Evolutionary conservation across 1,140 invertebrate genomes (phyloP), one percentile per base, ranked within the genome.

Genomic region (Drosophila watanabei): DNA sequence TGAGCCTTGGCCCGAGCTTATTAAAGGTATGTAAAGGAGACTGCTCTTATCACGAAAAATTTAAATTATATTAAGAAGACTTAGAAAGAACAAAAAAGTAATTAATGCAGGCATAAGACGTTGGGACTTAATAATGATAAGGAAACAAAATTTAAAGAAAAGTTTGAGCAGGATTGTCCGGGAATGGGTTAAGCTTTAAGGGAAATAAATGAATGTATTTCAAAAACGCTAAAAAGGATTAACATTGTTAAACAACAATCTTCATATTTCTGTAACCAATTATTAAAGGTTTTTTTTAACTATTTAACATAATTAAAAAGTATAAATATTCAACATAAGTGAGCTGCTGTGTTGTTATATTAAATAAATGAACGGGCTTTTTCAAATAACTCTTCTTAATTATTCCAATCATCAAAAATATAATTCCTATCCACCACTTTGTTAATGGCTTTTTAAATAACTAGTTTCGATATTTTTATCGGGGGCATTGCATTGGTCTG

Each of bases 11-110:
- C 54, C 35, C 45, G 7, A 39, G 69, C 49, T 75, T 49, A 75
- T 75, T 62, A 41, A 75, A 75, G 72, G 70, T 73, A 45, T 35
- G 57, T 48, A 48, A 41, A 24, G 5, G 20, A 28, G 37, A 18
- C 13, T 24, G 20, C 0, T 24, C 8, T 58, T 54, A 48, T 24
- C 13, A 24, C 8, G 18, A 30, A 24, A 28, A 45, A 33, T 45
- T n/a, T 30, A 28, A 63, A 35, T 35, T 57, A 7, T 57, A 39
- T 28, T 39, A 39, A 39, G 14, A 39, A 39, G 54, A 16, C 37
- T 41, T 57, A 7, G 35, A 57, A 39, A 39, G 37, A 39, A 39
- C 10, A 14, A 28, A 37, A 57, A 57, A 28, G 35, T 39, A 57
- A 57, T 57, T 39, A 57, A 39, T 57, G 14, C 33, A 39, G 14